A percentile compares a stretch with the other conserved stretches of the same genome.
These are phyloP conservation scores for Crematogaster levior DNA, from an alignment of 2,888 invertebrate genomes.

Conservation along the genomic window DNA sequence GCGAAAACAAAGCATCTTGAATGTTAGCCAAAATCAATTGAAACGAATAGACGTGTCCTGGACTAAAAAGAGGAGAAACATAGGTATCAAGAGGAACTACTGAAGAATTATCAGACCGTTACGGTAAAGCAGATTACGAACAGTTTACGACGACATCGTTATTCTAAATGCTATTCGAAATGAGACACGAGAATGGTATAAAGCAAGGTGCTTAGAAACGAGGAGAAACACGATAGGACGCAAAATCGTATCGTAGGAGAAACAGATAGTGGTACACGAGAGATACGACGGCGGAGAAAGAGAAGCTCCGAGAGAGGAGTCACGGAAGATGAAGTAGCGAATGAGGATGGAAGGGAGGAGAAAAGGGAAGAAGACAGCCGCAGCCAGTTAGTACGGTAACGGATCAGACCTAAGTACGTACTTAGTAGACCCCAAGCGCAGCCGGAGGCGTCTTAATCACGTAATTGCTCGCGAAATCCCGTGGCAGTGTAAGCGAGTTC, in stretches of 20 bases:
- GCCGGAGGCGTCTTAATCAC: slow-evolving; percentile 84
- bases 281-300: slow-evolving; percentile 19
- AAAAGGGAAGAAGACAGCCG: slow-evolving; percentile 54
- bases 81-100: background rate
- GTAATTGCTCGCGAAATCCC: slow-evolving; percentile 85
- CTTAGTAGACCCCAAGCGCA: slow-evolving; percentile 81
- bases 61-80: background rate
- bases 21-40: background rate
- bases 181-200: background rate
- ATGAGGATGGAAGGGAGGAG: slow-evolving; percentile 13
- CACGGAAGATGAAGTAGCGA: slow-evolving; percentile 34
- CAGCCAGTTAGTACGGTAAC: slow-evolving; percentile 77
- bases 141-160: slow-evolving; percentile 15
- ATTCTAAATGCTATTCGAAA: background rate
- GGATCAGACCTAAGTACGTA: slow-evolving; percentile 84
- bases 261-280: slow-evolving; percentile 32
- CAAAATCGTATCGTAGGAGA: slow-evolving; percentile 37
- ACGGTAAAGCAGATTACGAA: background rate
- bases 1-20: background rate
- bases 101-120: slow-evolving; percentile 11
- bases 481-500: slow-evolving; percentile 64
- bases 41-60: background rate
- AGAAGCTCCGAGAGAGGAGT: slow-evolving; percentile 40
- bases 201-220: slow-evolving; percentile 27
- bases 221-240: slow-evolving; percentile 20